phyloP scores from a whole-genome alignment of 2,113 vertebrate genomes.

The Pelodiscus sinensis region DNA sequence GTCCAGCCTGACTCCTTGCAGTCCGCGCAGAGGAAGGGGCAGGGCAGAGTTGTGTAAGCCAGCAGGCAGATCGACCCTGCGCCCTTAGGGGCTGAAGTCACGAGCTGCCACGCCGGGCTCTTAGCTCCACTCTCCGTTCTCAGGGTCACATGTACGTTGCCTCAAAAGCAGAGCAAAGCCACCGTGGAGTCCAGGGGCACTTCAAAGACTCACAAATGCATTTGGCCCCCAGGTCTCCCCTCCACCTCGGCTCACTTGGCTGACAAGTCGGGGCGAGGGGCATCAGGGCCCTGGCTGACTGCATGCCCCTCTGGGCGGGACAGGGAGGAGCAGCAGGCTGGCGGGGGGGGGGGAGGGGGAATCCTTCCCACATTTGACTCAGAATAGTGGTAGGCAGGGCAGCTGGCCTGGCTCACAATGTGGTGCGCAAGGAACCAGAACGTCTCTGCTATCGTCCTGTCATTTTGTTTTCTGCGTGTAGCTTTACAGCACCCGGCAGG shows the following conservation, averaged over 20 bases:
- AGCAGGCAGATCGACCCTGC: too few species aligned
- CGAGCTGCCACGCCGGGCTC: too few species aligned
- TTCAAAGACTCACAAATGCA: too few species aligned
- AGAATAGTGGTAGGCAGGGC: background rate
- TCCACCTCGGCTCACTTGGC: background rate
- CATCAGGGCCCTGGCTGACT: background rate
- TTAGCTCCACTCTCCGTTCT: too few species aligned
- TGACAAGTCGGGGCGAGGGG: background rate
- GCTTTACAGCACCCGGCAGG: background rate
- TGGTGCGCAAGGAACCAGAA: background rate
- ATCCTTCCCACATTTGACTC: background rate
- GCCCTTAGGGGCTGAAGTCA: too few species aligned
- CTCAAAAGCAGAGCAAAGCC: background rate
- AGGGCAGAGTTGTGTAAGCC: background rate
- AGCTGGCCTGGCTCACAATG: background rate
- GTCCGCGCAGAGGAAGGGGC: background rate
- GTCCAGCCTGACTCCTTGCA: background rate
- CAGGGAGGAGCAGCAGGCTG: background rate
- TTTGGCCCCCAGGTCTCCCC: background rate
- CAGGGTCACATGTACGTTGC: background rate
- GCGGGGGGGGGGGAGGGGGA: too few species aligned
- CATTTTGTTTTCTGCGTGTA: background rate
- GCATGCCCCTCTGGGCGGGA: background rate
- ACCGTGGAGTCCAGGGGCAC: too few species aligned
- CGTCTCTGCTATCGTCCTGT: background rate